Evolutionary conservation across 2,888 invertebrate genomes (phyloP).

Genomic region (Erannis defoliaria): DNA sequence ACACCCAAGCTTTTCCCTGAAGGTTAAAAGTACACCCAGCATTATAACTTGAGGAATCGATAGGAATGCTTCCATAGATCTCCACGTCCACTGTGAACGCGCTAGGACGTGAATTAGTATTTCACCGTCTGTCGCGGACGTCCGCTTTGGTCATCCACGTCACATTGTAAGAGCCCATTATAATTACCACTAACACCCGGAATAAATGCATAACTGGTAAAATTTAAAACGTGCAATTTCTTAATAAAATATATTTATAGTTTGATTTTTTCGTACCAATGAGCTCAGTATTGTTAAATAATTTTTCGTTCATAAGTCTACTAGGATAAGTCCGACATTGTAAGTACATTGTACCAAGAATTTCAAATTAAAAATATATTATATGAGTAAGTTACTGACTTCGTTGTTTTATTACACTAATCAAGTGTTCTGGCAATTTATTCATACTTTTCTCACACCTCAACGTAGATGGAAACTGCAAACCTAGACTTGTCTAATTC

Average conservation of each 20-base stretch:
- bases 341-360: slow-evolving; percentile 77
- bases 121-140: too few relatives aligned
- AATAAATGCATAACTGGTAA: too few relatives aligned
- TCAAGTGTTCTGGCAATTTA: neutral
- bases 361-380: slow-evolving; percentile 70
- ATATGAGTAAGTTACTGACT: slow-evolving; percentile 81
- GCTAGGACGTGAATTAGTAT: too few relatives aligned
- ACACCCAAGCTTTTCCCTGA: too few relatives aligned
- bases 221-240: neutral
- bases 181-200: too few relatives aligned
- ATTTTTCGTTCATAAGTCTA: slow-evolving; percentile 62
- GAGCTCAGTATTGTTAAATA: slow-evolving; percentile 49
- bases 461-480: neutral
- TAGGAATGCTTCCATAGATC: too few relatives aligned
- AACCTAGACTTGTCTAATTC: neutral
- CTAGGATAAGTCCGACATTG: slow-evolving; percentile 72
- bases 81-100: too few relatives aligned
- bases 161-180: too few relatives aligned
- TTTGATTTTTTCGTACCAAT: slow-evolving; percentile 27
- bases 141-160: too few relatives aligned
- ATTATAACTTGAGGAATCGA: too few relatives aligned
- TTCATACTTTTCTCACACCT: neutral
- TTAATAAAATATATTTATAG: neutral
- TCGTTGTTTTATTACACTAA: slow-evolving; percentile 58
- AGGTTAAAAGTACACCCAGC: too few relatives aligned